Percentiles rank a stretch among this genome's conserved stretches.
phyloP scores from a whole-genome alignment of 2,797 vertebrate species.

The Thalassophryne amazonica region DNA sequence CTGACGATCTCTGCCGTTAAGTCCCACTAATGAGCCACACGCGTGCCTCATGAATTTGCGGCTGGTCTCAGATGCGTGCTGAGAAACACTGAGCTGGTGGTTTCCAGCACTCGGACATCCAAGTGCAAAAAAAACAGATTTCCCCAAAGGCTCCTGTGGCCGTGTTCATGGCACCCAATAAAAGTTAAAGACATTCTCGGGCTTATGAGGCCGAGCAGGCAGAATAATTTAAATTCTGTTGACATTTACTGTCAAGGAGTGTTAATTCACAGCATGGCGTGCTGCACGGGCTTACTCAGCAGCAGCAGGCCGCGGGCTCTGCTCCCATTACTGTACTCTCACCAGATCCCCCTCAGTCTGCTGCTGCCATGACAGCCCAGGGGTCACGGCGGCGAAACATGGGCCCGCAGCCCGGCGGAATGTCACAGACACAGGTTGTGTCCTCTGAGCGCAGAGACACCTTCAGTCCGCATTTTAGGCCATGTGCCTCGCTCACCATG shows the following conservation, averaged over 20 bases:
- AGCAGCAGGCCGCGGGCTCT: slow-evolving; percentile 69
- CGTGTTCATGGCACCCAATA: slow-evolving; percentile 73
- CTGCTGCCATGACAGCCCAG: slow-evolving; percentile 55
- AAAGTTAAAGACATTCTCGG: slow-evolving; percentile 79
- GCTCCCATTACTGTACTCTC: slow-evolving; percentile 68
- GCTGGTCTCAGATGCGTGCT: slow-evolving; percentile 56
- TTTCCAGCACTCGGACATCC: slow-evolving; percentile 62
- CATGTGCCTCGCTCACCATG: slow-evolving; percentile 40
- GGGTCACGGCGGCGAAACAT: slow-evolving; percentile 59
- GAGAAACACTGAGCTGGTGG: slow-evolving; percentile 72
- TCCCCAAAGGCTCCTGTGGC: slow-evolving; percentile 56
- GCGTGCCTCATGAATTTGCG: slow-evolving; percentile 61
- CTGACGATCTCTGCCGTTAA: slow-evolving; percentile 77
- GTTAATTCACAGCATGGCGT: slow-evolving; percentile 77
- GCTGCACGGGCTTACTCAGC: slow-evolving; percentile 81
- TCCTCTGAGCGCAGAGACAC: slow-evolving; percentile 64
- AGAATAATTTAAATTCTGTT: slow-evolving; percentile 84
- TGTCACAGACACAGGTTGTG: slow-evolving; percentile 71
- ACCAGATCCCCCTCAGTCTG: slow-evolving; percentile 57
- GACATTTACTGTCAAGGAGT: slow-evolving; percentile 85
- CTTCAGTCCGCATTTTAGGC: slow-evolving; percentile 58
- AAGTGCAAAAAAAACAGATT: slow-evolving; percentile 69
- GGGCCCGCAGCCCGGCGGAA: slow-evolving; percentile 64
- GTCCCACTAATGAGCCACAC: slow-evolving; percentile 78
- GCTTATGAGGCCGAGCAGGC: slow-evolving; percentile 73